Percentiles rank a stretch among this genome's conserved stretches.
Conservation (phyloP, 92 coral and sea anemone species). For the Phenganax subtilis region DNA sequence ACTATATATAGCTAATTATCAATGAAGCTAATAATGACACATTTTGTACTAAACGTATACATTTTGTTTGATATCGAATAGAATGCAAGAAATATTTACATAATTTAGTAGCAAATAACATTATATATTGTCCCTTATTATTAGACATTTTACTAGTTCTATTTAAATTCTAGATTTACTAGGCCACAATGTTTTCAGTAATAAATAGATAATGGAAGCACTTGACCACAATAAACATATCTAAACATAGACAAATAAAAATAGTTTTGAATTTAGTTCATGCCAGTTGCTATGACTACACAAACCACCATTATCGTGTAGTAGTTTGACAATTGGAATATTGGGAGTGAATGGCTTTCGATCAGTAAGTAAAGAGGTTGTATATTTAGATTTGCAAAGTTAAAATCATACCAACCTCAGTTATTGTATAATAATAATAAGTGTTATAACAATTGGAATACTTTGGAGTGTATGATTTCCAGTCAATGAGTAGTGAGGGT, state of each 20-base stretch:
- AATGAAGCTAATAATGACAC: too few species aligned
- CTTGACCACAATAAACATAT: constrained; percentile 23
- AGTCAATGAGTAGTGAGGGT: constrained; percentile 26
- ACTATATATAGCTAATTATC: not conserved
- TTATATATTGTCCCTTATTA: too few species aligned
- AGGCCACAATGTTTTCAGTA: constrained; percentile 9
- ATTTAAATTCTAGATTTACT: constrained; percentile 7
- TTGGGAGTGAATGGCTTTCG: constrained; percentile 34
- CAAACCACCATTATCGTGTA: constrained; percentile 15
- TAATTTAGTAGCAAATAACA: too few species aligned
- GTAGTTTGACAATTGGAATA: constrained; percentile 27
- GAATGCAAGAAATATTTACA: too few species aligned
- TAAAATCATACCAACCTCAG: constrained; percentile 13
- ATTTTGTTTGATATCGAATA: too few species aligned
- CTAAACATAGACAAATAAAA: not conserved
- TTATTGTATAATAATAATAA: constrained; percentile 23
- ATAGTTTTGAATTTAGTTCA: too few species aligned
- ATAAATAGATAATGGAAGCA: not conserved
- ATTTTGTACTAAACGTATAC: too few species aligned
- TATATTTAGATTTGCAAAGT: not conserved
- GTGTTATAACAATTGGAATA: constrained; percentile 36
- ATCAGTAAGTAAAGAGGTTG: constrained; percentile 17
- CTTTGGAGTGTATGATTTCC: constrained; percentile 39
- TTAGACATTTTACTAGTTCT: too few species aligned
- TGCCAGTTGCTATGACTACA: not conserved